Evolutionary conservation across 1,140 invertebrate species (phyloP), one percentile per base, ranked within the genome.

Genomic region (Pogonomyrmex californicus): DNA sequence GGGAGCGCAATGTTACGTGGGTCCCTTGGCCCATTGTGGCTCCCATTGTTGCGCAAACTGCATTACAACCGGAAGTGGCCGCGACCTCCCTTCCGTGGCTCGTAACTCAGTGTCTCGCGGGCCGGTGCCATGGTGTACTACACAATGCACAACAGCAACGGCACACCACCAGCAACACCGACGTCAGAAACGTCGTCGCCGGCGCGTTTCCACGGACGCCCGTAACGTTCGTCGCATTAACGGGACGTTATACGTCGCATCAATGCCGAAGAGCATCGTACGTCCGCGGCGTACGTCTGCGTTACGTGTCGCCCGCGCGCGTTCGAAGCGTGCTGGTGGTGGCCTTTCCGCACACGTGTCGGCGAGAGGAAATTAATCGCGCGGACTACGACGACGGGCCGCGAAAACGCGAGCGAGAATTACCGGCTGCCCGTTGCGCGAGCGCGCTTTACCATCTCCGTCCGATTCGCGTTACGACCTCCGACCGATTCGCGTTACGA

Each of bases 21-120:
- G 87, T 86, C 91, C 92, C 92, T 92, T 92, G 81, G 92, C 90
- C 93, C 89, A 94, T 94, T 95, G 95, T 94, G 89, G 88, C 86
- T 91, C 88, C 92, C 92, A 95, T 95, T 95, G 94, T 95, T 91
- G 92, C 91, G 91, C 94, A 95, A 95, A 94, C 94, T 95, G 93
- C 94, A 95, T 95, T 95, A 94, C 94, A 95, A 93, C 90, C 93
- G 95, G 94, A 95, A 95, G 95, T 94, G 91, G 92, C 92, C 89
- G 91, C 94, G 91, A 93, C 92, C 93, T 94, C 92, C 92, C 94
- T 95, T 95, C 95, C 95, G 93, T 92, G 89, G 89, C 92, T 92
- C 93, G 92, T 95, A 95, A 94, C 93, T 95, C 93, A 95, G 93
- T 94, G 94, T 95, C 94, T 91, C 93, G 91, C 92, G 93, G 92